phyloP scores from a whole-genome alignment of 2,797 vertebrate genomes.

The Syndactyla subalaris region DNA sequence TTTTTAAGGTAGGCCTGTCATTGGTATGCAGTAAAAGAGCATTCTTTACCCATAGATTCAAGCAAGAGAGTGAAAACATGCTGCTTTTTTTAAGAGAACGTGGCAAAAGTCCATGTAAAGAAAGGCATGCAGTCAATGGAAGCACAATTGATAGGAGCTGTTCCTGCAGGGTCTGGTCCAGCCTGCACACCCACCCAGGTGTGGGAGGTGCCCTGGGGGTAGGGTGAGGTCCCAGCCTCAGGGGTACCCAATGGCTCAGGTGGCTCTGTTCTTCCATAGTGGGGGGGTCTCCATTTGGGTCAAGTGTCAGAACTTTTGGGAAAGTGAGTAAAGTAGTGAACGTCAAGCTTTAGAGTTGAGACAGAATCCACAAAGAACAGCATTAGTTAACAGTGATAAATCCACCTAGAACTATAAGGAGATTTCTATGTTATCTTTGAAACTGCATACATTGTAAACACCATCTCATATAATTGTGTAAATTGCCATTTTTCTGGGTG shows the following conservation, averaged over 20 bases:
- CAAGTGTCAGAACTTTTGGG: background rate
- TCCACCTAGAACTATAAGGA: background rate
- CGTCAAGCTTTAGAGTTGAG: background rate
- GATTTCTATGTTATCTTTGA: background rate
- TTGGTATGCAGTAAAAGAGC: background rate
- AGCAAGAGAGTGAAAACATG: background rate
- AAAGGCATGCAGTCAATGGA: background rate
- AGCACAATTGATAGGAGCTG: rapidly evolving
- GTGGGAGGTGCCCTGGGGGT: background rate
- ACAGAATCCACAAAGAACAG: background rate
- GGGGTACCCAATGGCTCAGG: background rate
- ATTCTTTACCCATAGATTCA: background rate
- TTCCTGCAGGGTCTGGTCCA: background rate
- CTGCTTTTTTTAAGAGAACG: background rate
- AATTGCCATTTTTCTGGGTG: background rate
- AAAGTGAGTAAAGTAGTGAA: background rate
- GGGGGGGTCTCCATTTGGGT: background rate
- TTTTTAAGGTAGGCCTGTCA: background rate
- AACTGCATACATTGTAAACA: background rate
- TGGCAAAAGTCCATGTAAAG: background rate
- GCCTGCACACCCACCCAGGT: background rate
- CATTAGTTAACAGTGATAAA: background rate
- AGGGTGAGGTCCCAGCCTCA: background rate
- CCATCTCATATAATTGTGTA: background rate
- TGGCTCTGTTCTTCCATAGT: background rate